These are phyloP conservation scores for Callyntrura guangdongensis DNA, from an alignment of 2,888 invertebrate species.

Conservation along the genomic window DNA sequence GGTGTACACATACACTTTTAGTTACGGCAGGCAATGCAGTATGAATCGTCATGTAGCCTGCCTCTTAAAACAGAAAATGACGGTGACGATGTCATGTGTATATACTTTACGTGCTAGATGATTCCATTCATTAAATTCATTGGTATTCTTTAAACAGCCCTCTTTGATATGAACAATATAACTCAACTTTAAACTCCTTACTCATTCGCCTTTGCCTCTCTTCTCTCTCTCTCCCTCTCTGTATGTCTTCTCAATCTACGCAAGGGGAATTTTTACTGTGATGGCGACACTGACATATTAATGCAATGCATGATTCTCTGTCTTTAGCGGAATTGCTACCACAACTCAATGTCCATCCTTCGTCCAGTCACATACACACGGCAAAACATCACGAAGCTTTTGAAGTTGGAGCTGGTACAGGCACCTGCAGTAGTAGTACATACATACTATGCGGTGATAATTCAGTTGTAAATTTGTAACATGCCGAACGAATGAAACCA, in stretches of 20 bases:
- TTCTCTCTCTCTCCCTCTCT: neutral
- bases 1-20: neutral
- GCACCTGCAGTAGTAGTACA: conserved; percentile 21
- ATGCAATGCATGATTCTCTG: conserved; percentile 50
- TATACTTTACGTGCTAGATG: conserved; percentile 38
- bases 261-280: conserved; percentile 43
- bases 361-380: conserved; percentile 58
- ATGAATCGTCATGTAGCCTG: neutral
- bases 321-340: conserved; percentile 64
- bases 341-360: conserved; percentile 59
- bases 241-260: conserved; percentile 12
- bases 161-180: conserved; percentile 61
- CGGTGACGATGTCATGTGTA: conserved; percentile 8
- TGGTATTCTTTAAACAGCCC: conserved; percentile 65
- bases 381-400: conserved; percentile 24
- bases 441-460: neutral
- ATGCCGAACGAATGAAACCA: conserved; percentile 65
- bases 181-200: conserved; percentile 37
- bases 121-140: conserved; percentile 70
- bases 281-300: conserved; percentile 69
- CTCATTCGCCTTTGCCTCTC: conserved; percentile 46
- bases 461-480: conserved; percentile 68
- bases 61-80: neutral
- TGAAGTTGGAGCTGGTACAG: neutral
- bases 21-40: neutral